phyloP scores from a whole-genome alignment of 2,888 invertebrate genomes.

The Trachelus troglodyta region DNA sequence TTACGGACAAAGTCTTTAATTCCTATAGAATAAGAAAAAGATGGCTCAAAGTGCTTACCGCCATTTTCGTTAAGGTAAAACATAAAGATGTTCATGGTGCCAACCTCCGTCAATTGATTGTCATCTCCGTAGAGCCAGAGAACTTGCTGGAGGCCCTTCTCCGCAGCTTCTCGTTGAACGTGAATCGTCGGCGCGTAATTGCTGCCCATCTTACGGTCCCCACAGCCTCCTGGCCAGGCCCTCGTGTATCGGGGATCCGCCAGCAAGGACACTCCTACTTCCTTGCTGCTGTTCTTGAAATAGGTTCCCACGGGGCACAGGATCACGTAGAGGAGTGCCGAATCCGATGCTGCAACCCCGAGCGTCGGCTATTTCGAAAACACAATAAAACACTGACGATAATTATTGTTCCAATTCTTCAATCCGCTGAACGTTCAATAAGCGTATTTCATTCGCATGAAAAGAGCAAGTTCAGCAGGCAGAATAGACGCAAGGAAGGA shows the following conservation, averaged over 20 bases:
- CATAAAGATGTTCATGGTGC: slow-evolving; percentile 98
- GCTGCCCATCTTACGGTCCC: slow-evolving; percentile 95
- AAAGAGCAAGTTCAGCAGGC: no score
- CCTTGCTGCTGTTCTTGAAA: slow-evolving; percentile 76
- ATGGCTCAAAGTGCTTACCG: slow-evolving; percentile 71
- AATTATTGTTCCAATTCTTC: background rate
- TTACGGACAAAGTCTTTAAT: background rate
- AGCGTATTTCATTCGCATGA: no score
- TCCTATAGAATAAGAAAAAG: slow-evolving; percentile 4
- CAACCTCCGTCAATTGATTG: slow-evolving; percentile 95
- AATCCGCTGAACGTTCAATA: no score
- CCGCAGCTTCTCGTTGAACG: slow-evolving; percentile 81
- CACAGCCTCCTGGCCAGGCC: slow-evolving; percentile 94
- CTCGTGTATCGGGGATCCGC: slow-evolving; percentile 91
- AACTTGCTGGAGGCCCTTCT: slow-evolving; percentile 90
- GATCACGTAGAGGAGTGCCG: slow-evolving; percentile 92
- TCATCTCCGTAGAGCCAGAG: slow-evolving; percentile 96
- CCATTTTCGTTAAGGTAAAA: slow-evolving; percentile 89
- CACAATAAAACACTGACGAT: background rate
- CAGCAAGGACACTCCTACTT: slow-evolving; percentile 83
- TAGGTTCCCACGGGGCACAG: slow-evolving; percentile 94
- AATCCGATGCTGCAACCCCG: slow-evolving; percentile 87
- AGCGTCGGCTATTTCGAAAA: slow-evolving; percentile 79
- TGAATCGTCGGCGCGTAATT: slow-evolving; percentile 91
- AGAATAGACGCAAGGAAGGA: no score